These are phyloP conservation scores for Rhodophaea formosa DNA, from an alignment of 2,888 invertebrate species.

Conservation along the genomic window DNA sequence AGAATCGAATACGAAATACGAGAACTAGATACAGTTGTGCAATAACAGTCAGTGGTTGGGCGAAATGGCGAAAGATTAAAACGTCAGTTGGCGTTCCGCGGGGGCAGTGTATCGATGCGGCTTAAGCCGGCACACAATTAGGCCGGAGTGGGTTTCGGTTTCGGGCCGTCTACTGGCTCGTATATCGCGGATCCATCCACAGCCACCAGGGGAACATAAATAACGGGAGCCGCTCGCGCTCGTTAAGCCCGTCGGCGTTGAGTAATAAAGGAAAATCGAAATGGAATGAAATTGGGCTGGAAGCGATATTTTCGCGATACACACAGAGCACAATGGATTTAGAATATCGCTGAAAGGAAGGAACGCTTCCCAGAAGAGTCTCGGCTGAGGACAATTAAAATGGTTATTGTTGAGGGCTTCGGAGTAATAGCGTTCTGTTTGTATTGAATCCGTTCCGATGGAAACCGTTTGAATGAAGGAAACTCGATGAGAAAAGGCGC, in stretches of 20 bases:
- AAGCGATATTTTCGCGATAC: constrained; percentile 76
- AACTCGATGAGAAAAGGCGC: constrained; percentile 57
- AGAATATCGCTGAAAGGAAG: constrained; percentile 66
- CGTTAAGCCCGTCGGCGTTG: constrained; percentile 78
- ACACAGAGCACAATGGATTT: constrained; percentile 69
- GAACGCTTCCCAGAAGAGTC: constrained; percentile 55
- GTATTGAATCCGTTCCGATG: constrained; percentile 63
- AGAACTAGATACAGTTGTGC: constrained; percentile 20
- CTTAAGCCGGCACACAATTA: constrained; percentile 75
- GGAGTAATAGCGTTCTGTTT: constrained; percentile 59
- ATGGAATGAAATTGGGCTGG: constrained; percentile 80
- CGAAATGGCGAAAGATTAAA: constrained; percentile 57
- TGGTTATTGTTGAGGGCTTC: constrained; percentile 61
- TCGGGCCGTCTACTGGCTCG: constrained; percentile 62
- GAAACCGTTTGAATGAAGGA: constrained; percentile 64
- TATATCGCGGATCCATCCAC: constrained; percentile 77
- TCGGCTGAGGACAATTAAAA: constrained; percentile 72
- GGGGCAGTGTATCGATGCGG: constrained; percentile 61
- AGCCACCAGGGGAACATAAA: constrained; percentile 79
- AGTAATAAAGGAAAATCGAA: constrained; percentile 82
- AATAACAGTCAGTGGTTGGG: constrained; percentile 30
- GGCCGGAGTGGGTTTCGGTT: constrained; percentile 69
- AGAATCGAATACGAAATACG: constrained; percentile 10
- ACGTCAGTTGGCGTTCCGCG: constrained; percentile 51
- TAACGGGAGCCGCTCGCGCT: constrained; percentile 74